A percentile compares a stretch with the other conserved stretches of the same genome.
Evolutionary conservation across 2,888 invertebrate species (phyloP).

Genomic region (Melipona bicolor): DNA sequence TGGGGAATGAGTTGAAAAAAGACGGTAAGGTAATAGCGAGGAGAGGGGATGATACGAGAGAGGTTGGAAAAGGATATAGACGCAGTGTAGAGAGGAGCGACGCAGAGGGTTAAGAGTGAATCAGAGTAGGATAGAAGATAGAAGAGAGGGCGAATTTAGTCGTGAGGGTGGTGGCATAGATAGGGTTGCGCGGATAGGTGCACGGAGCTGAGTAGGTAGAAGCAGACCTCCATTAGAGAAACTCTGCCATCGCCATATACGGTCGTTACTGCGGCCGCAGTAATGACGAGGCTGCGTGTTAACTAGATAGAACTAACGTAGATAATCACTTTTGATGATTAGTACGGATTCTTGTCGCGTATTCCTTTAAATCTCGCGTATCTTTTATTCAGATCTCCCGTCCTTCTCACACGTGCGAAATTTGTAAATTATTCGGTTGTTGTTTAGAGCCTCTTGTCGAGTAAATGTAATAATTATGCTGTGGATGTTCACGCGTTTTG

Average conservation of each 20-base stretch:
- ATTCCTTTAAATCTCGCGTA: background rate
- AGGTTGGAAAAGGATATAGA: background rate
- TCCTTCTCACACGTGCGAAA: background rate
- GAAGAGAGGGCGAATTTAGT: slow-evolving; percentile 57
- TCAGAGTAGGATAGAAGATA: slow-evolving; percentile 7
- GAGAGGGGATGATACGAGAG: background rate
- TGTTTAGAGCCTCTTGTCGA: background rate
- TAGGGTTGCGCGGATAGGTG: slow-evolving; percentile 71
- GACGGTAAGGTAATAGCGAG: background rate
- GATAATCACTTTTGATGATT: slow-evolving; percentile 51
- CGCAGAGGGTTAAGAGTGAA: slow-evolving; percentile 9
- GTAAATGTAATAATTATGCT: too few species aligned
- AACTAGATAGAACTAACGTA: slow-evolving; percentile 53
- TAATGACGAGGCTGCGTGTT: slow-evolving; percentile 72
- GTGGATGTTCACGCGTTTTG: too few species aligned
- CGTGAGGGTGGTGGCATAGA: slow-evolving; percentile 62
- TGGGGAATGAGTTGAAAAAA: background rate
- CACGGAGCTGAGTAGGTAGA: slow-evolving; percentile 67
- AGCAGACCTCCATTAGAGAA: slow-evolving; percentile 75
- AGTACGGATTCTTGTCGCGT: slow-evolving; percentile 18
- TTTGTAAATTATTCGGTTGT: background rate
- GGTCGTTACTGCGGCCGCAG: slow-evolving; percentile 69
- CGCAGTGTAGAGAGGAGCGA: background rate
- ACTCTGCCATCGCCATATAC: slow-evolving; percentile 68
- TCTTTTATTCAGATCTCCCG: background rate